Evolutionary conservation across 2,113 vertebrate species (phyloP).

Genomic region (Acanthochromis polyacanthus): DNA sequence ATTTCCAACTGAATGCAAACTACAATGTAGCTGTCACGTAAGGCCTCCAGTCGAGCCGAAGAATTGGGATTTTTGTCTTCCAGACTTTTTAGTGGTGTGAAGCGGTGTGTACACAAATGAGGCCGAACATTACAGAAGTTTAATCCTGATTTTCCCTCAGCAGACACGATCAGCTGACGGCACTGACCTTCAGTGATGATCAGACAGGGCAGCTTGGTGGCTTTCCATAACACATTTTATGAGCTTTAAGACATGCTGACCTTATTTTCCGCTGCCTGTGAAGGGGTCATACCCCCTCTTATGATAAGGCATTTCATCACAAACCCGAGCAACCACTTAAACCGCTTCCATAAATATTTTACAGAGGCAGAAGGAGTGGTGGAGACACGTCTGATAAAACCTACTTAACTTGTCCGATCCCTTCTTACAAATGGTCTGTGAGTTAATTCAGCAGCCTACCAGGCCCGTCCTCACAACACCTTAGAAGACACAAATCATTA

Average conservation of each 20-base stretch:
- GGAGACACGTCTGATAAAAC: slow-evolving; percentile 59
- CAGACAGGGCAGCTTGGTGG: slow-evolving; percentile 7
- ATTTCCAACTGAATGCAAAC: slow-evolving; percentile 20
- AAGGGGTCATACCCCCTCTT: slow-evolving; percentile 44
- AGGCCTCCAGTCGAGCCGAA: slow-evolving; percentile 9
- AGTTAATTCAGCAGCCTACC: slow-evolving; percentile 45
- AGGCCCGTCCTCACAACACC: slow-evolving; percentile 53
- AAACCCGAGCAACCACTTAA: slow-evolving; percentile 49
- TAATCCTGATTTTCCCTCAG: slow-evolving; percentile 19
- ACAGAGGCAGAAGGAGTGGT: slow-evolving; percentile 53
- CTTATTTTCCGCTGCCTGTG: slow-evolving; percentile 45
- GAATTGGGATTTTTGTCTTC: slow-evolving; percentile 38
- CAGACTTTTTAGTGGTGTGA: slow-evolving; percentile 24
- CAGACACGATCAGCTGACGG: slow-evolving; percentile 33
- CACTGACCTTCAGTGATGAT: slow-evolving; percentile 38
- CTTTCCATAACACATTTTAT: slow-evolving; percentile 56
- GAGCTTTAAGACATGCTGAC: slow-evolving; percentile 55
- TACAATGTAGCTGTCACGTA: slow-evolving; percentile 14
- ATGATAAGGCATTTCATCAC: slow-evolving; percentile 65
- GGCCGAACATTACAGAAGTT: slow-evolving; percentile 38
- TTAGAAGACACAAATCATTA: slow-evolving; percentile 75
- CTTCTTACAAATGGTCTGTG: slow-evolving; percentile 26
- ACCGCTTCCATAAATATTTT: slow-evolving; percentile 69
- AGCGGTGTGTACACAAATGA: slow-evolving; percentile 15
- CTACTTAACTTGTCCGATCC: slow-evolving; percentile 36